Base-by-base conservation (phyloP, 2,797 vertebrate species). In the Cichlasoma orientale region DNA sequence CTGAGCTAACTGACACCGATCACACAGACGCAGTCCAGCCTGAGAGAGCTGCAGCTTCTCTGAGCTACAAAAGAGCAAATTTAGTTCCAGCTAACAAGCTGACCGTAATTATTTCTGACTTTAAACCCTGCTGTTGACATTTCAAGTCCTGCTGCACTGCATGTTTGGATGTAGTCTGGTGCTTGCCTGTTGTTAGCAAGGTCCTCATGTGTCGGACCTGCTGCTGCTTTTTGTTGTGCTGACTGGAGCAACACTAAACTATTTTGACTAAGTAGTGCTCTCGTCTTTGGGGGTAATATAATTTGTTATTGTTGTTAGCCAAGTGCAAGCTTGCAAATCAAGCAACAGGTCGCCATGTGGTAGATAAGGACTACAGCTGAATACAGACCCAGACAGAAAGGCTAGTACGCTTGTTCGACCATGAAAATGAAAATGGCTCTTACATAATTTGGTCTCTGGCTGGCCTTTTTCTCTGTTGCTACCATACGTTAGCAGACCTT, bases 71-170 rank as follows among this genome's bases (percentile, higher is more conserved):
- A 72, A 57, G 36, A 9, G 14, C 38, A 3, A 25, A 3, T 75
- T 55, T 53, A 63, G 27, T 13, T 63, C 55, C 31, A 66, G 44
- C 38, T 73, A 63, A 41, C 5, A 59, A 72, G 25, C 33, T 53
- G 23, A 69, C 61, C 18, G 72, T 4, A 29, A 79, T 25, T 71
- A 38, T 74, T 77, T 75, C 23, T 71, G 38, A 77, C 71, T 77
- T 87, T 9, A 78, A 88, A 88, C 90, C 86, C 92, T 93, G 91
- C 91, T 92, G 92, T 82, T 88, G 88, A 89, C 90, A 97, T 97
- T 97, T 98, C 97, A 98, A 97, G 97, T 97, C 96, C 97, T 98
- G 97, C 95, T 95, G 96, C 95, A 90, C 93, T 97, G 97, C 97
- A 98, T 98, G 97, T 96, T 78, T 96, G 94, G 92, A 95, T 95